Base-by-base conservation (phyloP, 1,140 invertebrate genomes). In the Triops longicaudatus region DNA sequence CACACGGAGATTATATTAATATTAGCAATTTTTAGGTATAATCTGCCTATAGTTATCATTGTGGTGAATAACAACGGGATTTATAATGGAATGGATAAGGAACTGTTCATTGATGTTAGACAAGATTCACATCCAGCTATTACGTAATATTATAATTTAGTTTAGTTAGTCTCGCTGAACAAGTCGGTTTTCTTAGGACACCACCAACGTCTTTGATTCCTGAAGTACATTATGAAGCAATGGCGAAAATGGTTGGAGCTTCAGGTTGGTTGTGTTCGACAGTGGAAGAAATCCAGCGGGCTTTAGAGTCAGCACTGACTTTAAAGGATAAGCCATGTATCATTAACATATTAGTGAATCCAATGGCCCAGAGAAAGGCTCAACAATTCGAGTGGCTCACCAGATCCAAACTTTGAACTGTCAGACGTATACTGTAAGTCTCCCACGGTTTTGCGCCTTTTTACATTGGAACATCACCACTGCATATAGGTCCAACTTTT, bases 1-100 rank as follows among this genome's bases (percentile, higher is more conserved):
- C 26, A 77, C 26, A 77, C 3, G 77, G 26, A 50, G 11, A 14
- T 78, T n/a, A n/a, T n/a, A n/a, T 11, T 28, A 50, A 6, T 17
- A 26, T 1, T 26, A 4, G 3, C 4, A 77, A 14, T 78, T 75
- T 79, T 28, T 79, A 92, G 96, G 78, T 98, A 98, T 84, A 92
- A 94, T 79, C 86, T 99, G 75, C 96, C 96, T 1, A 88, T 98
- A 42, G 90, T 96, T 44, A 89, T 97, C 78, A 88, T 98, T 17
- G 91, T 99, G 80, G 89, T 99, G 0, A 99, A 98, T 85, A 99
- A 99, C 85, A 96, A 93, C 84, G 97, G 96, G 74, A 98, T 98
- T 80, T 96, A 95, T 82, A 89, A 90, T 73, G 96, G 96, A 14
- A 86, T 97, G 27, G 90, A 93, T 81, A 86, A 89, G 77, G 91